Evolutionary conservation across 1,140 invertebrate species (phyloP), one percentile per base, ranked within the genome.

Genomic region (Spodoptera litura): DNA sequence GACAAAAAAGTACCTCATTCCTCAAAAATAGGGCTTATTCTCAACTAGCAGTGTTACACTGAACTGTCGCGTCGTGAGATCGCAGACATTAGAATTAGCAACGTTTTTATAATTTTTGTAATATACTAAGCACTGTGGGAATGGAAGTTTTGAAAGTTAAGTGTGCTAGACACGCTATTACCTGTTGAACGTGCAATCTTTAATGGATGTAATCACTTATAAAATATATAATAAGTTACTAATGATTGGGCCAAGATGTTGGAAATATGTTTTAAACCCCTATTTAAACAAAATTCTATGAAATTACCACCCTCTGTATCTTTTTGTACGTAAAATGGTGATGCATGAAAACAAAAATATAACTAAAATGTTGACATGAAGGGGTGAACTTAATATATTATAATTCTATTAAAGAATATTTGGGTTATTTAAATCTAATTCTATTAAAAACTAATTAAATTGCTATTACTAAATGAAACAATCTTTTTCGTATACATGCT

Each of bases 111-210:
- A 59, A 44, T 74, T 73, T 73, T 73, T 44, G 9, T 44, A 44
- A 44, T 44, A 73, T 73, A 49, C 55, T 44, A 72, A 74, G 71
- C 56, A 35, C 27, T 56, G 55, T 56, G 5, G 31, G 27, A 56
- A 56, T 71, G 68, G 4, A 35, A 56, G 68, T 15, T n/a, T 56
- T 51, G 53, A 56, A 38, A 55, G 68, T 35, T 56, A 55, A n/a
- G 66, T 20, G 68, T 56, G 68, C 52, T 15, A 56, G 66, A 25
- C 66, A 53, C 49, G 12, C 25, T 53, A 49, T 13, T 68, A 68
- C 64, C 62, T 70, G 66, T 55, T 53, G 13, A 38, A 53, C 11
- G 68, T 71, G 68, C 68, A 71, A 71, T 71, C 68, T 71, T 71
- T 52, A 15, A 71, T 71, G 68, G 31, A 56, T 56, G 52, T 71